Base-by-base conservation (phyloP, 64 coral and sea anemone species). In the Actinia tenebrosa region DNA sequence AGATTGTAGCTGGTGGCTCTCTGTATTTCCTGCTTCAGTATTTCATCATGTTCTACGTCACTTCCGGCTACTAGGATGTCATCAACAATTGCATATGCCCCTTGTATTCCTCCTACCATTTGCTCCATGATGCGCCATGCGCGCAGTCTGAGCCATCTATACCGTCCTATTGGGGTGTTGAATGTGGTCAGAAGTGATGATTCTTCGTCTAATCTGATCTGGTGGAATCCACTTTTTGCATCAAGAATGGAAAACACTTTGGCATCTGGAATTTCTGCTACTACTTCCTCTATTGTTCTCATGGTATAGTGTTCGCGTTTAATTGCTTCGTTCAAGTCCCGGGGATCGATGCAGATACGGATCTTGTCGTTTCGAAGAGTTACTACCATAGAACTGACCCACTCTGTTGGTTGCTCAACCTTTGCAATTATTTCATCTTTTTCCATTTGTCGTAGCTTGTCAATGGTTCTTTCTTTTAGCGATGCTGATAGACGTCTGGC, bases 351-450 rank as follows among this genome's bases (percentile, higher is more conserved):
- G 55, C 87, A 93, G 71, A 89, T 89, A 13, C 68, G 82, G 45
- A 82, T 80, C 86, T 93, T 89, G 82, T 86, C 82, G 5, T 79
- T 79, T 64, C 86, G 78, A 78, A 80, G 79, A n/a, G 64, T 27
- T 9, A 93, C 91, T 84, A 93, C 91, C 91, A 89, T 89, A 69
- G 91, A 93, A 68, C 86, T 89, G 69, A 93, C 91, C 82, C 87
- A 89, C 55, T 89, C 86, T 44, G 85, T 91, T 64, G 72, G 90
- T 16, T 91, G 84, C 11, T 86, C 45, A 45, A 87, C 90, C 16
- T 63, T 86, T 25, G 83, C 63, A 25, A 83, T 56, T 60, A 58
- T 55, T n/a, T 63, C 59, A 47, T 86, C 20, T 52, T 50, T 5
- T 91, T 91, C 83, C 83, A 91, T 91, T 53, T 91, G 83, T 64